phyloP scores from a whole-genome alignment of 2,113 vertebrate genomes.

The Cheirogaleus medius region DNA sequence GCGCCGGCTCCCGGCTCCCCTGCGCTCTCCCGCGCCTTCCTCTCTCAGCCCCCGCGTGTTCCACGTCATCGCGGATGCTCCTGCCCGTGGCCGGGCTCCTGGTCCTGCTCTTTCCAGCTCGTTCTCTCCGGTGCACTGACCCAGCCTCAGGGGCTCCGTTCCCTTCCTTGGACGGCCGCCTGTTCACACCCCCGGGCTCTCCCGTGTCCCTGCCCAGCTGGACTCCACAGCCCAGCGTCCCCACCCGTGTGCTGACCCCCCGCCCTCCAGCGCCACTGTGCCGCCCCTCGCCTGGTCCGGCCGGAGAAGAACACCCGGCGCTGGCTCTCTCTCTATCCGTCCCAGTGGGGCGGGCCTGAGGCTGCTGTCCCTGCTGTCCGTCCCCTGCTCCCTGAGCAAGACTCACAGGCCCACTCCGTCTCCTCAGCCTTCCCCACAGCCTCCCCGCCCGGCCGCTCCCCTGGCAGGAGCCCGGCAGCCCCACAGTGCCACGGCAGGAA shows the following conservation, averaged over 20 bases:
- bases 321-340: fast-evolving
- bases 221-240: background rate
- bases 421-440: background rate
- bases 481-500: background rate
- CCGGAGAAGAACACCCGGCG: background rate
- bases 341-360: background rate
- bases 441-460: fast-evolving
- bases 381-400: no score
- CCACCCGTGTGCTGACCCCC: no score
- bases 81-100: background rate
- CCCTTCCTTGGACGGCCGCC: background rate
- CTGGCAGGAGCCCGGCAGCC: background rate
- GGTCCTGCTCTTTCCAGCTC: background rate
- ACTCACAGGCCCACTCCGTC: background rate
- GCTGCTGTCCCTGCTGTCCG: fast-evolving
- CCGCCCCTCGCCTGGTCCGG: background rate
- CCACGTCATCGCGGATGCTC: no score
- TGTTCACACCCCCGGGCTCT: fast-evolving
- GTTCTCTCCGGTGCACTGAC: background rate
- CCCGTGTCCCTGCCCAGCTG: background rate
- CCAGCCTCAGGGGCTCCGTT: background rate
- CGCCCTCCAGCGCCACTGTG: background rate
- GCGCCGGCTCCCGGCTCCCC: no score
- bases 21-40: background rate
- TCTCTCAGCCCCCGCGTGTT: no score